phyloP scores from a whole-genome alignment of 2,888 invertebrate genomes.

The Epistrophella euchroma region DNA sequence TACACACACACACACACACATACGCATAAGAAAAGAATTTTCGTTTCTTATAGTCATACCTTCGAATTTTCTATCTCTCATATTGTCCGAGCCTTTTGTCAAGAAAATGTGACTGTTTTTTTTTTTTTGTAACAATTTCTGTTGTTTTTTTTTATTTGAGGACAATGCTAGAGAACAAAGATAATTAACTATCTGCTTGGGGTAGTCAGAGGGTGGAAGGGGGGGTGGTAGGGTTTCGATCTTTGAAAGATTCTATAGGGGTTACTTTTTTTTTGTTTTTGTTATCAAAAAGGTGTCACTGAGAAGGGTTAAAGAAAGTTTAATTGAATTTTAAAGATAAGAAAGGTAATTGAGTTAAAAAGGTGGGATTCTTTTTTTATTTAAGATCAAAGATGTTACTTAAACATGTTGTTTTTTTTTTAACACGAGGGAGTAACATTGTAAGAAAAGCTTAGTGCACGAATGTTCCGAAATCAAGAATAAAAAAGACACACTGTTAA shows the following conservation, averaged over 20 bases:
- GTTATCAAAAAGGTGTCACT: slow-evolving; percentile 46
- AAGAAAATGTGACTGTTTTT: slow-evolving; percentile 4
- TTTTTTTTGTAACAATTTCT: not conserved
- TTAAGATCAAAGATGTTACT: slow-evolving; percentile 9
- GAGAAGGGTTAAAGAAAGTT: slow-evolving; percentile 63
- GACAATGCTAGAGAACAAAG: slow-evolving; percentile 47
- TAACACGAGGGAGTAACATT: too few species aligned
- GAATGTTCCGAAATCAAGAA: too few species aligned
- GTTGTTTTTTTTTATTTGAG: slow-evolving; percentile 10
- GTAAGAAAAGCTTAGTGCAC: too few species aligned
- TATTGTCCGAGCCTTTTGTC: slow-evolving; percentile 41
- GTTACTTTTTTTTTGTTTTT: not conserved
- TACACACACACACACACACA: not conserved
- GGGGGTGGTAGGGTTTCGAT: slow-evolving; percentile 2
- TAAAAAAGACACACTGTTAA: too few species aligned
- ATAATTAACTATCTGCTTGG: slow-evolving; percentile 21
- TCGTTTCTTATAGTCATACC: slow-evolving; percentile 3
- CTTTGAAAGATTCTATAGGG: slow-evolving; percentile 9
- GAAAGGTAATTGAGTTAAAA: slow-evolving; percentile 58
- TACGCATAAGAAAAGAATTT: slow-evolving; percentile 10
- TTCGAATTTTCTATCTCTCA: slow-evolving; percentile 4
- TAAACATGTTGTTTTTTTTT: not conserved
- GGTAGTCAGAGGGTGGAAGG: not conserved
- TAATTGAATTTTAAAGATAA: slow-evolving; percentile 68
- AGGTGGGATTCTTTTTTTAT: slow-evolving; percentile 11